Base-by-base conservation (phyloP, 2,888 invertebrate species). In the Tanypteryx hageni region DNA sequence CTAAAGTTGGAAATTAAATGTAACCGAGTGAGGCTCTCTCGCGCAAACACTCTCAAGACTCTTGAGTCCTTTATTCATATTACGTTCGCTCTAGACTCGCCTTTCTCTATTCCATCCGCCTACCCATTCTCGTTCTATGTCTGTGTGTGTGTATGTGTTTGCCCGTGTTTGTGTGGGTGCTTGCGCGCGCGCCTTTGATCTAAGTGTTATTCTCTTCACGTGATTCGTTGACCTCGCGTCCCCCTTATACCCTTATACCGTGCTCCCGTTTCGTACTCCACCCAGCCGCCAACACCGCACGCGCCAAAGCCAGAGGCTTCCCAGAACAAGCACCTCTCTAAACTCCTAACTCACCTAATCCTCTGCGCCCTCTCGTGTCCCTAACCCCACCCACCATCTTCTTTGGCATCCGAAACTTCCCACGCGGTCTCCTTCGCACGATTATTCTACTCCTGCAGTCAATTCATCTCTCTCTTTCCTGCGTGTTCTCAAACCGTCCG, bases 1-100 rank as follows among this genome's bases (percentile, higher is more conserved):
- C n/a, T n/a, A 3, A 76, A 76, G 76, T 76, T 76, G 76, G 22
- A 76, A 27, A 76, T 76, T 76, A 76, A 76, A 76, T 76, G 76
- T 76, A 27, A 68, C 18, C 68, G 68, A 44, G 44, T 44, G 44
- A 44, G 44, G 44, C 44, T 44, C 68, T 68, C 64, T 16, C 10
- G 13, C 76, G 76, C 27, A 76, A 22, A 68, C 68, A 68, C 5
- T 27, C 76, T 44, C 44, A 44, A 44, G 44, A 27, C 27, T 27
- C 27, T n/a, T n/a, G 11, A 76, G 22, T 76, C 76, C 76, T 76
- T 76, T 27, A 76, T 76, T 27, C 76, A 76, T 11, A 76, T 22
- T 27, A n/a, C 68, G 22, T 76, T 76, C 27, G 22, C 68, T 18
- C 68, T 68, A n/a, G 8, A 22, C 68, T 22, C 68, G 68, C 76